Base-by-base conservation (phyloP, 2,113 vertebrate species). In the Pelecanus crispus region DNA sequence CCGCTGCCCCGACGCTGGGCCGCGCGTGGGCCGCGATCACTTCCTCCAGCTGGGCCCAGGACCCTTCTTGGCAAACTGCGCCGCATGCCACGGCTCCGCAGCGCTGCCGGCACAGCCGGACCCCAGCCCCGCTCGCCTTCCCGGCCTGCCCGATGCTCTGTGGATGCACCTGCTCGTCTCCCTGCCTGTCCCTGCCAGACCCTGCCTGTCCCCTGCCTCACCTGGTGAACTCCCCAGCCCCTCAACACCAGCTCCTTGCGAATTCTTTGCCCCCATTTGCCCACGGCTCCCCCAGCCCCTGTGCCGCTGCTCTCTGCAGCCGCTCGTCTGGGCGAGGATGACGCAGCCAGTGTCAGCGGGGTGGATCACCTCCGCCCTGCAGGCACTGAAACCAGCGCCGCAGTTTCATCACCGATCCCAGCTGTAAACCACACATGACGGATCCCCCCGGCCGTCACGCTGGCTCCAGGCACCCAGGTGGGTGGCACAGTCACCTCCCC, bases 21-120 rank as follows among this genome's bases (percentile, higher is more conserved):
- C 14, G 2, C 0, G 17, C 11, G 47, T 92, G 89, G 93, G 95
- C 87, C 71, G 84, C 25, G 55, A 45, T 29, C 24, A 3, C 52
- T 3, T 32, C 9, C 63, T 83, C 91, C 95, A 97, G 94, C 95
- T 95, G 95, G 58, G 73, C 52, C 68, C 94, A 81, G 95, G 81
- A 92, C 94, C 89, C 56, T 81, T 83, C 65, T 38, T 78, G 81
- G 81, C 91, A 92, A 84, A 32, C 47, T 1, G 5, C 1, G 1
- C 67, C 0, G 3, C 7, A 0, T n/a, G 79, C 74, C 3, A 1
- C 0, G 0, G 86, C n/a, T 38, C n/a, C 0, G 0, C 28, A 52
- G 81, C 1, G 7, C 40, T 67, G 24, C 78, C n/a, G 2, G 58
- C 71, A 26, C 21, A 1, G 3, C 14, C 2, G 1, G 7, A 24